Evolutionary conservation across 2,113 vertebrate species (phyloP), one percentile per base, ranked within the genome.

Genomic region (Saimiri boliviensis): DNA sequence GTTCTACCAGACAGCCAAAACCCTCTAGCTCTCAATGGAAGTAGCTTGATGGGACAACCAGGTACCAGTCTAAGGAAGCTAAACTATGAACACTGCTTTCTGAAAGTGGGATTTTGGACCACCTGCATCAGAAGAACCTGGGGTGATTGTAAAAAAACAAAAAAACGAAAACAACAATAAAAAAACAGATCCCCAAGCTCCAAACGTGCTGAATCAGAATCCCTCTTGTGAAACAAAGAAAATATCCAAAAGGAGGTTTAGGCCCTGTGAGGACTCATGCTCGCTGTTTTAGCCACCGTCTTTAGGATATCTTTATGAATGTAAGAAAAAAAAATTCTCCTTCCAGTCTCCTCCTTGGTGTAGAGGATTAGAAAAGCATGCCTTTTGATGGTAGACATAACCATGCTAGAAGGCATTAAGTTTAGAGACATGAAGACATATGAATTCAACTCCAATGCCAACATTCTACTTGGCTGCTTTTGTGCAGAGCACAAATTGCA

Each of bases 281-380:
- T 52, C 35, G 27, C 13, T 23, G 0, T 83, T 56, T 23, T 37
- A 82, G 25, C 3, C 40, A 81, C 23, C 30, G 1, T 89, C 73
- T 68, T 49, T 21, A 40, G 2, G 32, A 14, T 21, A 87, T 0
- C 60, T 71, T 56, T 47, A 23, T 77, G 58, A 5, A 90, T 58
- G 6, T 11, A 35, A 8, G 74, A 66, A 8, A 21, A 8, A 45
- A 54, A 30, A 42, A 20, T 13, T 0, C 3, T 27, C 12, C 7
- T 35, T 0, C 37, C 8, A 2, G 6, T 3, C 2, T 80, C 23
- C 23, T 82, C 16, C 6, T 35, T 45, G 8, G 9, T n/a, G 3
- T 25, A 81, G 45, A 76, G 8, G 3, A 70, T 86, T 52, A 95
- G 77, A 42, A 93, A 91, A 85, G 30, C 27, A 19, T 42, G 47